These are phyloP conservation scores for Oplegnathus fasciatus DNA, from an alignment of 2,113 vertebrate genomes.

Conservation along the genomic window DNA sequence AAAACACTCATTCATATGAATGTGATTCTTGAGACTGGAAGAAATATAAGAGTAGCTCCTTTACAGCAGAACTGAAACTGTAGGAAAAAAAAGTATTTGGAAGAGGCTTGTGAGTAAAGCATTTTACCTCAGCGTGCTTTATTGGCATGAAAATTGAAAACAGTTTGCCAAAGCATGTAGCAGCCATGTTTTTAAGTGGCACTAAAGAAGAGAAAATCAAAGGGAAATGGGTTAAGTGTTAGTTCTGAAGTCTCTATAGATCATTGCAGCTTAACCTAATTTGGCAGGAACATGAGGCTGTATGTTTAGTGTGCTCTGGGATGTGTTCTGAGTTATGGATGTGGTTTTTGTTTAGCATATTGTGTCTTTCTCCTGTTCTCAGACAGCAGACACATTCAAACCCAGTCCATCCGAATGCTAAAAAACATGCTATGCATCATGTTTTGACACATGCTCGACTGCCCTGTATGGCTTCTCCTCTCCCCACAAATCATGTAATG, in stretches of 20 bases:
- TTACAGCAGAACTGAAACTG: constrained; percentile 6
- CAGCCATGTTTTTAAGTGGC: constrained; percentile 58
- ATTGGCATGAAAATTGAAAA: constrained; percentile 30
- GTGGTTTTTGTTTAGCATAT: constrained; percentile 56
- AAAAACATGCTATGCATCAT: not conserved
- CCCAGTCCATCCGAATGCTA: constrained; percentile 26
- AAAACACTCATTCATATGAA: constrained; percentile 58
- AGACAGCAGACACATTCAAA: constrained; percentile 35
- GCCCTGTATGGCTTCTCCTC: constrained; percentile 11
- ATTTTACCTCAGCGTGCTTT: not conserved
- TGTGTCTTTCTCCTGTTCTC: constrained; percentile 25
- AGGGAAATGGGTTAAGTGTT: constrained; percentile 44
- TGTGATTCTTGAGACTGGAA: constrained; percentile 20
- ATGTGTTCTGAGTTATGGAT: constrained; percentile 57
- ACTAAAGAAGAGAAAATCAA: constrained; percentile 48
- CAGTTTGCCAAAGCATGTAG: constrained; percentile 30
- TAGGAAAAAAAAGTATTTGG: constrained; percentile 2
- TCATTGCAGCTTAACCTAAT: constrained; percentile 64
- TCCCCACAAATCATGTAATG: constrained; percentile 43
- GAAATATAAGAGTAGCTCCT: constrained; percentile 12
- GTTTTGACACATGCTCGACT: constrained; percentile 57
- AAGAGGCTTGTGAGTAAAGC: constrained; percentile 8
- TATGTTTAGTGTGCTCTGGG: constrained; percentile 37
- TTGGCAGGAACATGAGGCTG: constrained; percentile 51
- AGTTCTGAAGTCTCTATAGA: constrained; percentile 50